phyloP scores from a whole-genome alignment of 1,140 invertebrate genomes.

The Phymorhynchus buccinoides region DNA sequence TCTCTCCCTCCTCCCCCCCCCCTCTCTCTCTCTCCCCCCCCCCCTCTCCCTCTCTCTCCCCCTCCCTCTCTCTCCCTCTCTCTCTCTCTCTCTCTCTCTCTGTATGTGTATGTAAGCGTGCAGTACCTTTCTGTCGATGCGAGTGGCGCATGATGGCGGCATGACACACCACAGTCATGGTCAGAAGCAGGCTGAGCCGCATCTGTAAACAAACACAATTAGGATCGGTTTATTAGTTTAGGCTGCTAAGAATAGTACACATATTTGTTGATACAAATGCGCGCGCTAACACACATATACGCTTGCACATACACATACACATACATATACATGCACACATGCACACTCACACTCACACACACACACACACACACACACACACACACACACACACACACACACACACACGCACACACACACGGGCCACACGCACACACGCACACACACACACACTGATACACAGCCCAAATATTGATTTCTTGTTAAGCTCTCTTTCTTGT shows the following conservation, averaged over 20 bases:
- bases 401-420: neutral
- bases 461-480: too few species aligned
- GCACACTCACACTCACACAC: neutral
- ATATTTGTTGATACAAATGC: neutral
- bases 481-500: too few species aligned
- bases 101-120: neutral
- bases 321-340: neutral
- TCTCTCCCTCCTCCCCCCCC: neutral
- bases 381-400: neutral
- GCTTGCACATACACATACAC: neutral
- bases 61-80: neutral
- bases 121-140: neutral
- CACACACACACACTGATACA: too few species aligned
- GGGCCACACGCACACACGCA: too few species aligned
- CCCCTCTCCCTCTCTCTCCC: neutral
- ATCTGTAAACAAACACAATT: conserved; percentile 7
- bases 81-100: neutral
- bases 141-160: conserved; percentile 26
- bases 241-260: too few species aligned
- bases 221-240: too few species aligned
- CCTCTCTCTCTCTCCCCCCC: neutral
- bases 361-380: neutral
- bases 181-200: conserved; percentile 21
- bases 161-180: conserved; percentile 27
- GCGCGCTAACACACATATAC: neutral